A percentile compares a stretch with the other conserved stretches of the same genome.
These are phyloP conservation scores for Aphodius sticticus DNA, from an alignment of 2,888 invertebrate species.

Conservation along the genomic window DNA sequence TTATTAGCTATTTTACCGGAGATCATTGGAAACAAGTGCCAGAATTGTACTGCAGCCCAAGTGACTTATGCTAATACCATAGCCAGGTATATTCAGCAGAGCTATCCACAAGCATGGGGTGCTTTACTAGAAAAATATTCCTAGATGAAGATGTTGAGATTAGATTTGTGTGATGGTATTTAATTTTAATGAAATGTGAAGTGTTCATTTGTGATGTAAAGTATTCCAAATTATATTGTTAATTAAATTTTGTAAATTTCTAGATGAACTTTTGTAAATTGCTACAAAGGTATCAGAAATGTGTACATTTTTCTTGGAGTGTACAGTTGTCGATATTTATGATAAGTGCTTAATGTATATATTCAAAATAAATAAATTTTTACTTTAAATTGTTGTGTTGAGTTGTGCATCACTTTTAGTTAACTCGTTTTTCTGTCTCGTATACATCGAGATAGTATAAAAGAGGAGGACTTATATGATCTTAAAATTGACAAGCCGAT, in stretches of 20 bases:
- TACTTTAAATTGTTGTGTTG: too few species aligned
- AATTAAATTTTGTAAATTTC: conserved; percentile 11
- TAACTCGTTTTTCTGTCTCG: too few species aligned
- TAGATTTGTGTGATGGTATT: conserved; percentile 8
- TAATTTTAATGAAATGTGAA: not conserved
- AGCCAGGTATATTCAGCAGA: conserved; percentile 62
- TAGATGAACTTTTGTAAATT: too few species aligned
- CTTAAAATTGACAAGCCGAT: too few species aligned
- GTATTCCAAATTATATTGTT: not conserved
- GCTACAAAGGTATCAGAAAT: too few species aligned
- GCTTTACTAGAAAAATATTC: conserved; percentile 61
- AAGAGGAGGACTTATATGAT: too few species aligned
- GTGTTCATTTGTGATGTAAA: not conserved
- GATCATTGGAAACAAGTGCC: conserved; percentile 64
- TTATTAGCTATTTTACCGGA: conserved; percentile 64
- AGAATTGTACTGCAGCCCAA: conserved; percentile 63
- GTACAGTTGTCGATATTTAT: too few species aligned
- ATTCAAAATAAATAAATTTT: too few species aligned
- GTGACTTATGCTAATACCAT: conserved; percentile 62
- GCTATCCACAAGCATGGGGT: conserved; percentile 65
- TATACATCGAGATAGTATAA: too few species aligned
- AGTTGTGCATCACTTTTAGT: too few species aligned
- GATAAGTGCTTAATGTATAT: not conserved
- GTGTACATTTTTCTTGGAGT: too few species aligned
- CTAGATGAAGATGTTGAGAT: conserved; percentile 14